These are phyloP conservation scores for Ciconia maguari DNA, from an alignment of 2,113 vertebrate genomes.

Conservation along the genomic window DNA sequence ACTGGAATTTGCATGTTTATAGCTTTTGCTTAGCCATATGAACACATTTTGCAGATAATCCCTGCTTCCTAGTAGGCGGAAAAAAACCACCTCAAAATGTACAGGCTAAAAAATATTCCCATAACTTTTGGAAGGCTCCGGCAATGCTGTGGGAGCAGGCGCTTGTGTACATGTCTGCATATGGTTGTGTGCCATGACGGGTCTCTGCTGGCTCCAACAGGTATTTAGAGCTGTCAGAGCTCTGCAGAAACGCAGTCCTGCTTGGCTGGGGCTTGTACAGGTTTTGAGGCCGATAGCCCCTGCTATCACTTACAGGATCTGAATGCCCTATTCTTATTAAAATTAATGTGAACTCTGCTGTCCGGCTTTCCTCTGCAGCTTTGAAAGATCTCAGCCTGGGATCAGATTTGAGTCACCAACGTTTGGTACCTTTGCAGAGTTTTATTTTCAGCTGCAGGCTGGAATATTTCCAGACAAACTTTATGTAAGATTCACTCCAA, in stretches of 20 bases:
- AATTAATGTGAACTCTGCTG: neutral
- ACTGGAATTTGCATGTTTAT: neutral
- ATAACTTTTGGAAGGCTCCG: neutral
- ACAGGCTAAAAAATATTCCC: neutral
- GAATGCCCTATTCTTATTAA: neutral
- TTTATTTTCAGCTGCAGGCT: constrained; percentile 1
- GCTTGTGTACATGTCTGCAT: rapidly evolving
- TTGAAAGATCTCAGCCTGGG: neutral
- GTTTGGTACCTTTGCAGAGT: neutral
- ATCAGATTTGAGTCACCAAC: neutral
- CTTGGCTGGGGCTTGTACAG: neutral
- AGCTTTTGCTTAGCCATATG: neutral
- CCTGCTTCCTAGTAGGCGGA: neutral
- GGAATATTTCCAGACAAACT: neutral
- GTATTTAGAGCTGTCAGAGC: neutral
- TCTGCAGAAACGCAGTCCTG: neutral
- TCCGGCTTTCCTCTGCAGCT: neutral
- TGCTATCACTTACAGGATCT: neutral
- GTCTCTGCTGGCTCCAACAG: neutral
- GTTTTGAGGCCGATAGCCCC: neutral
- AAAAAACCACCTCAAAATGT: neutral
- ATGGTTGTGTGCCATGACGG: neutral
- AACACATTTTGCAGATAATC: neutral
- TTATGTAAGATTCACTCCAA: constrained; percentile 1
- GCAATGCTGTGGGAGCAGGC: neutral